Conservation (phyloP, 2,113 vertebrate genomes). For the Elanoides forficatus region DNA sequence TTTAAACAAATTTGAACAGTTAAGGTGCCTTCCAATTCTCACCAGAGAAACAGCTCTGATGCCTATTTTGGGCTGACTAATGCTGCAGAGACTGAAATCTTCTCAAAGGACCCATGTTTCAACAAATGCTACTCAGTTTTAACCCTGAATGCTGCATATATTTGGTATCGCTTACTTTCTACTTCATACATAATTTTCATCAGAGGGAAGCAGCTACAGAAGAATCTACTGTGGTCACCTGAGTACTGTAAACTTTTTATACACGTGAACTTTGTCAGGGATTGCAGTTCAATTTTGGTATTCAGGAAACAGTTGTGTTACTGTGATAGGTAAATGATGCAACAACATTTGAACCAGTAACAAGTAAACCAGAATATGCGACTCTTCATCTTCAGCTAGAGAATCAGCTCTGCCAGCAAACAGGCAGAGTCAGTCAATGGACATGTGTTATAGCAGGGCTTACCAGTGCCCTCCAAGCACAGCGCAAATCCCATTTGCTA, state of each 20-base stretch:
- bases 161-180: neutral
- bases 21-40: neutral
- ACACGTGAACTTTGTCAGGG: neutral
- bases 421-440: neutral
- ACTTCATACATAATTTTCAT: neutral
- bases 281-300: neutral
- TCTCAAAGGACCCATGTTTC: neutral
- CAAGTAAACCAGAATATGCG: neutral
- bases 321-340: neutral
- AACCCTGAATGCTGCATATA: neutral
- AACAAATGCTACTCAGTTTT: neutral
- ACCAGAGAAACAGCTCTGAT: neutral
- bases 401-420: neutral
- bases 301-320: neutral
- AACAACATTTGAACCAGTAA: neutral
- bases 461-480: neutral
- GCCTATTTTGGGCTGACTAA: neutral
- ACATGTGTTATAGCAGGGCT: neutral
- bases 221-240: neutral
- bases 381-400: neutral
- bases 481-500: neutral
- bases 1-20: neutral
- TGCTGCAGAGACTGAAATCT: neutral
- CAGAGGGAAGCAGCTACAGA: neutral
- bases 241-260: neutral